These are phyloP conservation scores for Artibeus jamaicensis DNA, from an alignment of 2,797 vertebrate species.

Conservation along the genomic window DNA sequence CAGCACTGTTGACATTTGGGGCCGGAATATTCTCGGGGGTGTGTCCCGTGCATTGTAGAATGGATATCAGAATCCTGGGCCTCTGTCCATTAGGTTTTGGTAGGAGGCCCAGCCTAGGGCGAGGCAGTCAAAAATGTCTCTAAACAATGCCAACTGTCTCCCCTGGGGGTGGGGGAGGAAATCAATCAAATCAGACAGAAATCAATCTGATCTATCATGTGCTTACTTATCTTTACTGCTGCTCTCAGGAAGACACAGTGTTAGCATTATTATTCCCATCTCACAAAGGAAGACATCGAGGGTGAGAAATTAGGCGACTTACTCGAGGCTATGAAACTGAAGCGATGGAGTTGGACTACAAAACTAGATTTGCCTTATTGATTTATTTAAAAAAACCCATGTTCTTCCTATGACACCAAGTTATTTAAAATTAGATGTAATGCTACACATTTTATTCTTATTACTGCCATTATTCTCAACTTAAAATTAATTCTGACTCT, in stretches of 20 bases:
- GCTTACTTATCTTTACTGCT: background rate
- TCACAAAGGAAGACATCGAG: background rate
- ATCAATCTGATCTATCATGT: background rate
- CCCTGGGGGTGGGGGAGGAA: background rate
- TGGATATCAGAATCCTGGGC: background rate
- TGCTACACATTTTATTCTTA: background rate
- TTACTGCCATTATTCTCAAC: background rate
- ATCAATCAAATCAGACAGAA: too few species aligned
- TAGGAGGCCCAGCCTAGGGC: background rate
- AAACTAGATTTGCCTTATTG: background rate
- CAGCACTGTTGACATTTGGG: background rate
- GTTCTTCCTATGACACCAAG: background rate
- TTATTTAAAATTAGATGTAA: background rate
- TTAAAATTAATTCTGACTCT: constrained; percentile 23
- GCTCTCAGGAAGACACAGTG: background rate
- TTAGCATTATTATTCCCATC: background rate
- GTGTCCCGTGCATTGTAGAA: background rate
- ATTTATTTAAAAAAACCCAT: background rate
- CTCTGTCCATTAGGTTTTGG: background rate
- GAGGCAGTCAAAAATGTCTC: background rate
- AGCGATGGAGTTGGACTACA: background rate
- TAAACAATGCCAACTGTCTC: background rate
- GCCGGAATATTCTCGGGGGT: background rate
- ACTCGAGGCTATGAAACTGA: background rate
- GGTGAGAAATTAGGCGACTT: background rate